Conservation (phyloP, 2,797 vertebrate species). For the Acridotheres tristis region DNA sequence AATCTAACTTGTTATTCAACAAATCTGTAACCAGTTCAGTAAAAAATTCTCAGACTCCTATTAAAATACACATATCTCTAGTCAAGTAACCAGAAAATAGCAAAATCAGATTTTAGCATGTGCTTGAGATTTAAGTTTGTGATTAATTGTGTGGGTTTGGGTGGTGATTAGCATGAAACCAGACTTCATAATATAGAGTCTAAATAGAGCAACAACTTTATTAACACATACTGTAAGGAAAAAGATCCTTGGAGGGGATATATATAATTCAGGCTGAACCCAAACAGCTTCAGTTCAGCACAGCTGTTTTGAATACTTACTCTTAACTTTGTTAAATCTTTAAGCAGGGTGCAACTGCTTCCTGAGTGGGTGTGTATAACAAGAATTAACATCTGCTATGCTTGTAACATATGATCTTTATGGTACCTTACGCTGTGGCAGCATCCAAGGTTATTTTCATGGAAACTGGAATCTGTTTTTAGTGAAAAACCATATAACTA, state of each 20-base stretch:
- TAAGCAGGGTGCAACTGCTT: background rate
- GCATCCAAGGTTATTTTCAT: background rate
- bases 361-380: background rate
- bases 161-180: background rate
- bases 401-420: background rate
- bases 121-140: background rate
- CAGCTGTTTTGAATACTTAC: background rate
- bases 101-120: background rate
- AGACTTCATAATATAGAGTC: background rate
- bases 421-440: background rate
- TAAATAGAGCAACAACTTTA: background rate
- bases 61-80: background rate
- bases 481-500: background rate
- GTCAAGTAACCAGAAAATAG: background rate
- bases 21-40: background rate
- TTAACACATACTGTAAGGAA: background rate
- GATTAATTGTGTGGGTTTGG: background rate
- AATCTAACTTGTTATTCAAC: background rate
- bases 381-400: background rate
- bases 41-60: background rate
- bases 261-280: background rate
- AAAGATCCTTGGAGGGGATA: background rate
- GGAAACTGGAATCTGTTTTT: background rate
- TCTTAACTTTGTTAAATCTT: background rate
- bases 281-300: background rate